These are phyloP conservation scores for Epinephelus fuscoguttatus DNA, from an alignment of 2,113 vertebrate genomes.

Conservation along the genomic window DNA sequence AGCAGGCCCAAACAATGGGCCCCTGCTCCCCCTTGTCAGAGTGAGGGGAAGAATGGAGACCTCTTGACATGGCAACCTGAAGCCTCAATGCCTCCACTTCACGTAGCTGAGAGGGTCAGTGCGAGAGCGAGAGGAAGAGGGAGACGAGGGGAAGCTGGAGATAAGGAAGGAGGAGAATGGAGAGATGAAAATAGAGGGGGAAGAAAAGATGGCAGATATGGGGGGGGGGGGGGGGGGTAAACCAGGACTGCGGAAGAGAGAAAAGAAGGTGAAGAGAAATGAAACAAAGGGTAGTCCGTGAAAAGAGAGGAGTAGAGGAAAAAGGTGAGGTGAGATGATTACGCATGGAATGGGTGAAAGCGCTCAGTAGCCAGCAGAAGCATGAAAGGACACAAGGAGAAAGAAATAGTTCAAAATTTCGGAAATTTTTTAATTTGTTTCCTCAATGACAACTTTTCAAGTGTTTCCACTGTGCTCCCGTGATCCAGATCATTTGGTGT, in stretches of 20 bases:
- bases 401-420: background rate
- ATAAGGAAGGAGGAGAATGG: conserved; percentile 40
- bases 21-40: conserved; percentile 82
- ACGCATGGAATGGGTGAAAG: background rate
- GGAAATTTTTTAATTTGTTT: background rate
- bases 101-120: conserved; percentile 78
- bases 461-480: too few relatives aligned
- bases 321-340: background rate
- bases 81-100: conserved; percentile 83
- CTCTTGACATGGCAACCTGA: conserved; percentile 84
- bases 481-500: too few relatives aligned
- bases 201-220: conserved; percentile 9
- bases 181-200: conserved; percentile 31
- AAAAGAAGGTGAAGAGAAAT: background rate
- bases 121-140: conserved; percentile 32
- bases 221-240: background rate
- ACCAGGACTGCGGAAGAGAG: background rate
- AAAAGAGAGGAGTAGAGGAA: background rate
- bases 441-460: background rate
- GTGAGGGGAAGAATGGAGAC: conserved; percentile 84
- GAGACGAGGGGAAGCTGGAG: conserved; percentile 55
- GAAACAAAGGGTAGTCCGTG: background rate
- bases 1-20: conserved; percentile 81
- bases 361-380: background rate
- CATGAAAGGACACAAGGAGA: background rate